Evolutionary conservation across 2,888 invertebrate species (phyloP).

Genomic region (Agonopterix heracliana): DNA sequence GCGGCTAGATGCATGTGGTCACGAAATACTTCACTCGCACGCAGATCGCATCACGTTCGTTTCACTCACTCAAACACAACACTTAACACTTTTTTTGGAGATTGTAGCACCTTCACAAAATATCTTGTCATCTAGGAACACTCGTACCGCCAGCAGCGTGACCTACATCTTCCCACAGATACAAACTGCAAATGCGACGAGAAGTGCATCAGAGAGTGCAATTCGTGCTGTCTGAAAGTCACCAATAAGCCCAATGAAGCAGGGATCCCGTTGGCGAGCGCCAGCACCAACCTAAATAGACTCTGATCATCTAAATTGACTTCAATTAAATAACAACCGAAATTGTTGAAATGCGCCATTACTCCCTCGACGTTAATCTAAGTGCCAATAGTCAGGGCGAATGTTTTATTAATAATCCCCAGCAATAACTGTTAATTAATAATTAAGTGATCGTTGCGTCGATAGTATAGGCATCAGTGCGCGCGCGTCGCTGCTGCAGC

Average conservation of each 20-base stretch:
- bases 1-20: too few relatives aligned
- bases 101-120: too few relatives aligned
- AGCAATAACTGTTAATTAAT: conserved; percentile 69
- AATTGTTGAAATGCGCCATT: conserved; percentile 77
- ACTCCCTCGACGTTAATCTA: conserved; percentile 75
- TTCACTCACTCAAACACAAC: too few relatives aligned
- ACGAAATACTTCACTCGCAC: too few relatives aligned
- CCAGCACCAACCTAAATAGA: conserved; percentile 77
- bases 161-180: too few relatives aligned
- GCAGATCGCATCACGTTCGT: too few relatives aligned
- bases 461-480: conserved; percentile 51
- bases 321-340: conserved; percentile 78
- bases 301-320: conserved; percentile 77
- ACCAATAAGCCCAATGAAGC: conserved; percentile 77
- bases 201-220: conserved; percentile 73
- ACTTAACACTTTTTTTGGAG: too few relatives aligned
- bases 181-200: conserved; percentile 54
- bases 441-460: conserved; percentile 58
- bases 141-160: too few relatives aligned
- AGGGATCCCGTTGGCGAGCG: conserved; percentile 73
- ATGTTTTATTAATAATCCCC: conserved; percentile 73
- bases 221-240: conserved; percentile 76
- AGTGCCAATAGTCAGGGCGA: conserved; percentile 74
- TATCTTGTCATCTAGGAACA: too few relatives aligned
- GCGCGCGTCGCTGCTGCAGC: conserved; percentile 25